A percentile compares a stretch with the other conserved stretches of the same genome.
Evolutionary conservation across 2,113 vertebrate species (phyloP).

Genomic region (Cavia porcellus): DNA sequence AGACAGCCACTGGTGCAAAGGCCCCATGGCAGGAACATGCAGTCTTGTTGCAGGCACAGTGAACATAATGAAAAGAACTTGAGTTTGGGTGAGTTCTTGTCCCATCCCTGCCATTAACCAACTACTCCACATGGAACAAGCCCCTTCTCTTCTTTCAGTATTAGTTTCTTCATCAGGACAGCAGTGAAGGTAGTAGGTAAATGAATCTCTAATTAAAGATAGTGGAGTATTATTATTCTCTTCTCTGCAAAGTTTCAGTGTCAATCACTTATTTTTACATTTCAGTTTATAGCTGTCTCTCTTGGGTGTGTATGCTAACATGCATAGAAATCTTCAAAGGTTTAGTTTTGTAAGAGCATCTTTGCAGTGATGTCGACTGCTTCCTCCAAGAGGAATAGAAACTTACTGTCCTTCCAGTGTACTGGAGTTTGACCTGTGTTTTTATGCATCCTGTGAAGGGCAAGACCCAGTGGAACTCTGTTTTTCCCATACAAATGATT

Average conservation of each 20-base stretch:
- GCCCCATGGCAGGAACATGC: not conserved
- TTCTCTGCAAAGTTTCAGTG: not conserved
- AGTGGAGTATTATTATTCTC: rapidly evolving
- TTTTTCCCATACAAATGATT: slow-evolving; percentile 39
- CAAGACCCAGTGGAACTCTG: not conserved
- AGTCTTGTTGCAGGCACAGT: not conserved
- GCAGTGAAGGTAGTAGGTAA: rapidly evolving
- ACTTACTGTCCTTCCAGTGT: rapidly evolving
- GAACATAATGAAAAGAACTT: not conserved
- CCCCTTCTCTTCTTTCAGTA: not conserved
- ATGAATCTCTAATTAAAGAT: not conserved
- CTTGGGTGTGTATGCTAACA: not conserved
- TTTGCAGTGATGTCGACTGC: rapidly evolving
- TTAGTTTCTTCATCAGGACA: not conserved
- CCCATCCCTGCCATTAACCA: not conserved
- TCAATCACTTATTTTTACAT: not conserved
- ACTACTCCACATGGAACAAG: not conserved
- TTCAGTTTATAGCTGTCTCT: not conserved
- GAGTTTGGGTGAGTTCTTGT: not conserved
- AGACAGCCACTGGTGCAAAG: not conserved
- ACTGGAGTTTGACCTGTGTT: not conserved
- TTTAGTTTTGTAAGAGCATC: not conserved
- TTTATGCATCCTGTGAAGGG: not conserved
- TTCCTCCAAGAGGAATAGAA: not conserved
- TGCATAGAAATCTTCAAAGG: not conserved